These are phyloP conservation scores for Corvus cornix DNA, from an alignment of 2,113 vertebrate genomes.

Conservation along the genomic window DNA sequence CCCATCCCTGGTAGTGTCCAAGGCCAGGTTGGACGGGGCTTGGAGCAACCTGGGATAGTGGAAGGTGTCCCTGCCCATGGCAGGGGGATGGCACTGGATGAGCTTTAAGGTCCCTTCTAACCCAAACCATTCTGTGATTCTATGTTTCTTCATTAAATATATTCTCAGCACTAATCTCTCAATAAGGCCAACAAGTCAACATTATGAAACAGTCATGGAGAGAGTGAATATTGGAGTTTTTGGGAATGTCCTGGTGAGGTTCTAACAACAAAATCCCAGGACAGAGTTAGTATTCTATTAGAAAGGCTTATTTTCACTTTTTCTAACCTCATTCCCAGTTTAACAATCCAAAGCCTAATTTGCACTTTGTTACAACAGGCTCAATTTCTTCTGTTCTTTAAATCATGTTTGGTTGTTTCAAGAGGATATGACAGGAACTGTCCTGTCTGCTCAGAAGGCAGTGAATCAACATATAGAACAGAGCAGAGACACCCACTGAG, in stretches of 20 bases:
- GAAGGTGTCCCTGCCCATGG: not conserved
- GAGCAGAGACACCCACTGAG: not conserved
- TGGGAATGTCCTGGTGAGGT: not conserved
- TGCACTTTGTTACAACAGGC: not conserved
- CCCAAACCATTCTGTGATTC: not conserved
- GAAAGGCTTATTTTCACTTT: not conserved
- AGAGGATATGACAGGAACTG: not conserved
- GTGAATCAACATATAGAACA: not conserved
- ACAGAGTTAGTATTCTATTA: not conserved
- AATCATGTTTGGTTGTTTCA: not conserved
- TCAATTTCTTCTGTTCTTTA: not conserved
- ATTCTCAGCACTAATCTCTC: not conserved
- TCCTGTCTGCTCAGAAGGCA: not conserved
- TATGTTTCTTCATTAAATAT: not conserved
- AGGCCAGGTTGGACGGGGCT: accelerated
- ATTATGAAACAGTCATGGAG: not conserved
- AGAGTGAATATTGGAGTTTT: not conserved
- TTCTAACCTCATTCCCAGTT: not conserved
- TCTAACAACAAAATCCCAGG: not conserved
- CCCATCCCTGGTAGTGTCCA: not conserved
- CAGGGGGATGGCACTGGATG: accelerated
- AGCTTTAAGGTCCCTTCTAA: not conserved
- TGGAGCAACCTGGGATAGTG: not conserved
- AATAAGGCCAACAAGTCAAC: accelerated
- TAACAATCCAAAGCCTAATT: not conserved